Conservation (phyloP, 1,140 invertebrate species). For the Drosophila takahashii region DNA sequence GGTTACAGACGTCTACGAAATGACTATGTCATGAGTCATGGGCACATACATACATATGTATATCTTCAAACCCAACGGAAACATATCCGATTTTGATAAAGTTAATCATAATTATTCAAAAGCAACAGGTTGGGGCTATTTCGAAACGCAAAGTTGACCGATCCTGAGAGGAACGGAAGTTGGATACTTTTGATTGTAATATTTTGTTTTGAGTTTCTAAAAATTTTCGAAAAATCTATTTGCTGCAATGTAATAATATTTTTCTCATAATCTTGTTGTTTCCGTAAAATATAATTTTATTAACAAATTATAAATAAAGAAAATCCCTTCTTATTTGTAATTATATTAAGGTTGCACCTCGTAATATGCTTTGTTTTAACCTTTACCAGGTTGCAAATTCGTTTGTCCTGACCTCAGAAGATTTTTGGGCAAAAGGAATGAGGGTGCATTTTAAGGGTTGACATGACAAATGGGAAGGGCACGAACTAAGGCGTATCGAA, state of each 20-base stretch:
- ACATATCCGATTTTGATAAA: not conserved
- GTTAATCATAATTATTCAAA: not conserved
- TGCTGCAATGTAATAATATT: too few relatives aligned
- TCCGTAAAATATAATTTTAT: too few relatives aligned
- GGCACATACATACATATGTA: not conserved
- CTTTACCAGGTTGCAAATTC: conserved; percentile 3
- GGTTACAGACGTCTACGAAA: not conserved
- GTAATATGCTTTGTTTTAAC: not conserved
- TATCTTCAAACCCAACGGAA: not conserved
- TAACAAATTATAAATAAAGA: too few relatives aligned
- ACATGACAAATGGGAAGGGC: not conserved
- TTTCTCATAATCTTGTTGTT: too few relatives aligned
- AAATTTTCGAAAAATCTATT: not conserved
- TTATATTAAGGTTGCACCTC: not conserved
- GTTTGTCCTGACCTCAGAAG: not conserved
- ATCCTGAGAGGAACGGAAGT: not conserved
- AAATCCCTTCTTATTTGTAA: not conserved
- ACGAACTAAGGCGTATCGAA: not conserved
- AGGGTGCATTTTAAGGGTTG: not conserved
- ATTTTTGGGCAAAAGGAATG: not conserved
- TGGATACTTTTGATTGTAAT: not conserved
- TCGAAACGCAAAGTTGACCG: not conserved
- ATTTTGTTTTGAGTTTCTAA: too few relatives aligned
- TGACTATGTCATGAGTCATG: not conserved
- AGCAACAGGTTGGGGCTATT: not conserved